These are phyloP conservation scores for Speoplatyrhinus poulsoni DNA, from an alignment of 2,113 vertebrate species.

Conservation along the genomic window DNA sequence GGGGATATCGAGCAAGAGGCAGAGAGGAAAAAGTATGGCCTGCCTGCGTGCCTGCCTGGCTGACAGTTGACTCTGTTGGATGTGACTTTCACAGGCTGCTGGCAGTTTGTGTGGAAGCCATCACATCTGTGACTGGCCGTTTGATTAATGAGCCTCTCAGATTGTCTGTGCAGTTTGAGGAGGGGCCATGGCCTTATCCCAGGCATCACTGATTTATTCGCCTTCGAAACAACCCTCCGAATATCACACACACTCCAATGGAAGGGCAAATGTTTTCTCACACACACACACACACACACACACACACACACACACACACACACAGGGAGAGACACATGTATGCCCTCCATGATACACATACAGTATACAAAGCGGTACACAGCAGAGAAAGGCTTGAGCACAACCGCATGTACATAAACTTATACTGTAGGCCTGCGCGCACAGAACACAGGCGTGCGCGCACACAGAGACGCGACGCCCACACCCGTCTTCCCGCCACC, in stretches of 20 bases:
- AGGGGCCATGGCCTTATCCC: conserved; percentile 87
- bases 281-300: conserved; percentile 35
- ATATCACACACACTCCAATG: conserved; percentile 68
- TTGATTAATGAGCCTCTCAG: conserved; percentile 99
- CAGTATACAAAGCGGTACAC: conserved; percentile 51
- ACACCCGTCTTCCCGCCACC: conserved; percentile 68
- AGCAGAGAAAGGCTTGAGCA: conserved; percentile 20
- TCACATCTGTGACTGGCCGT: conserved; percentile 94
- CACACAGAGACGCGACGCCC: conserved; percentile 13
- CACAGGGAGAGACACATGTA: conserved; percentile 29
- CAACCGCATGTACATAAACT: background rate
- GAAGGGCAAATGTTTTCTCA: conserved; percentile 37
- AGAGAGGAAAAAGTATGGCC: conserved; percentile 21
- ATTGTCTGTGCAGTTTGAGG: conserved; percentile 86
- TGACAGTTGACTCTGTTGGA: conserved; percentile 86
- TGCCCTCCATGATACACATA: conserved; percentile 53
- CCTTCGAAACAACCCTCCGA: conserved; percentile 82
- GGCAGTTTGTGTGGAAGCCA: conserved; percentile 89
- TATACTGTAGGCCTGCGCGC: background rate
- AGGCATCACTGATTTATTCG: conserved; percentile 90
- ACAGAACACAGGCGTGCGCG: background rate
- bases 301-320: background rate
- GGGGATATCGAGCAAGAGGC: conserved; percentile 9
- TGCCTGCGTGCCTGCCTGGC: conserved; percentile 75
- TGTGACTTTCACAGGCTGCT: conserved; percentile 99